Conservation (phyloP, 2,113 vertebrate genomes). For the Sterna hirundo region DNA sequence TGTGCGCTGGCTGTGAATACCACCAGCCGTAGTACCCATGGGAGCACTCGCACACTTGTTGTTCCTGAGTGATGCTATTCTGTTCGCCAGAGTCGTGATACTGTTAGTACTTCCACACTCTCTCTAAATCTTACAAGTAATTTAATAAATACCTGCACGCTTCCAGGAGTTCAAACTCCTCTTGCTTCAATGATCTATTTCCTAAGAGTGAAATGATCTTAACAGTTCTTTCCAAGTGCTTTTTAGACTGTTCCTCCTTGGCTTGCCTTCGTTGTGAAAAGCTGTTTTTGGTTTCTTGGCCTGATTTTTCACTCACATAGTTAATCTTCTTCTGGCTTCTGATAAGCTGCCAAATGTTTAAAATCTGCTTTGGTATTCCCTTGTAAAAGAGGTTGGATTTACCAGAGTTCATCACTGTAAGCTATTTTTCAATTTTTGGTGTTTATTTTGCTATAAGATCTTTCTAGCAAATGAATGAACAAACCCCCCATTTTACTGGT, state of each 20-base stretch:
- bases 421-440: slow-evolving; percentile 34
- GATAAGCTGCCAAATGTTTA: slow-evolving; percentile 59
- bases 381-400: slow-evolving; percentile 43
- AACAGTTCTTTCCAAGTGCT: slow-evolving; percentile 29
- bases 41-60: not conserved
- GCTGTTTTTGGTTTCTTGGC: slow-evolving; percentile 57
- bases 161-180: not conserved
- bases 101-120: not conserved
- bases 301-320: slow-evolving; percentile 57
- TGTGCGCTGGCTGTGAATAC: not conserved
- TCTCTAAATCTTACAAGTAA: not conserved
- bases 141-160: not conserved
- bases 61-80: not conserved
- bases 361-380: slow-evolving; percentile 57
- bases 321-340: slow-evolving; percentile 58
- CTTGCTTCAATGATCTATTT: slow-evolving; percentile 23
- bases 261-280: slow-evolving; percentile 33
- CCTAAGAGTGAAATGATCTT: slow-evolving; percentile 17
- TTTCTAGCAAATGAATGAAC: not conserved
- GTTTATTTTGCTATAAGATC: slow-evolving; percentile 34
- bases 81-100: not conserved
- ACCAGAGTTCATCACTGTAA: slow-evolving; percentile 28
- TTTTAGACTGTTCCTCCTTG: slow-evolving; percentile 35
- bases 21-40: not conserved
- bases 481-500: not conserved